Conservation (phyloP, 1,140 invertebrate genomes). For the Condylostylus longicornis region DNA sequence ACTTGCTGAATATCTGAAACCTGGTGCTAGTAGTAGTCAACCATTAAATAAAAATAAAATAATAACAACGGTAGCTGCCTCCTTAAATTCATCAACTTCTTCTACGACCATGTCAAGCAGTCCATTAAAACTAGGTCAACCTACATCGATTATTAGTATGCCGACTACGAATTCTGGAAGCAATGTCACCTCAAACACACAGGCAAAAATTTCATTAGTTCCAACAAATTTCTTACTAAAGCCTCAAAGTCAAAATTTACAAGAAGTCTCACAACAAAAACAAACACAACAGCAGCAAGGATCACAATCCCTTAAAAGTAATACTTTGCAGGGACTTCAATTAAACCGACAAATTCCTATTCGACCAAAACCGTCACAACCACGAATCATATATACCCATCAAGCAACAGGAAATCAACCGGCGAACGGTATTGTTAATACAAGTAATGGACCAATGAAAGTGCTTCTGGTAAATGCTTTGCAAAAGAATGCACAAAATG, state of each 20-base stretch:
- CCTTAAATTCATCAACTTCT: slow-evolving; percentile 5
- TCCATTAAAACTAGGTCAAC: neutral
- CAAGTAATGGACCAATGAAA: slow-evolving; percentile 23
- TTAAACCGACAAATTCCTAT: neutral
- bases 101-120: slow-evolving; percentile 2
- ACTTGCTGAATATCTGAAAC: too few species aligned
- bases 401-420: neutral
- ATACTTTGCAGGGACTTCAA: slow-evolving; percentile 11
- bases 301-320: slow-evolving; percentile 11
- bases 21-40: too few species aligned
- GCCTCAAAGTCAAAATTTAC: too few species aligned
- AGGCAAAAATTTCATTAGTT: slow-evolving; percentile 25
- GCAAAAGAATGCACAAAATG: slow-evolving; percentile 8
- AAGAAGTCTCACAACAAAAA: neutral
- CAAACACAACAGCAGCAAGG: slow-evolving; percentile 5
- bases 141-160: neutral
- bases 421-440: slow-evolving; percentile 13
- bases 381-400: neutral
- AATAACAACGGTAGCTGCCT: slow-evolving; percentile 7
- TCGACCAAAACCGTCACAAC: neutral
- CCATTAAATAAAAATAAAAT: too few species aligned
- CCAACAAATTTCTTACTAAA: slow-evolving; percentile 30
- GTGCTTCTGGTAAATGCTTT: slow-evolving; percentile 24
- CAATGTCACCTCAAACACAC: too few species aligned
- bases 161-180: too few species aligned